Conservation (phyloP, 2,888 invertebrate species). For the Phortica okadai region DNA sequence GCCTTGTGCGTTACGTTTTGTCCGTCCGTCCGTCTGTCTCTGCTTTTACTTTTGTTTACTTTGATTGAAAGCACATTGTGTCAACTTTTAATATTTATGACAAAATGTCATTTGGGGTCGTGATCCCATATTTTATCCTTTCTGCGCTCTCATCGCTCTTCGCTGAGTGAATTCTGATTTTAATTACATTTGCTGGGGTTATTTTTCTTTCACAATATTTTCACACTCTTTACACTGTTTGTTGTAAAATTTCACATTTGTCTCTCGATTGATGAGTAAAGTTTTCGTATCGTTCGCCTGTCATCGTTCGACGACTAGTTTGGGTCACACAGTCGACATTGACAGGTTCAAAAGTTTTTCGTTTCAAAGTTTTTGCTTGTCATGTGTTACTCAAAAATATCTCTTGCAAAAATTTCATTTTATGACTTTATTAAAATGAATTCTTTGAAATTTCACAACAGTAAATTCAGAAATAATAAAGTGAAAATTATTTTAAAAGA, state of each 20-base stretch:
- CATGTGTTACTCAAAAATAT: too few species aligned
- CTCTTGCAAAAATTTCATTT: neutral
- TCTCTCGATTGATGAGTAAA: conserved; percentile 33
- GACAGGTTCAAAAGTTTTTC: conserved; percentile 53
- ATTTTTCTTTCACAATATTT: neutral
- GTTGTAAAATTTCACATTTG: neutral
- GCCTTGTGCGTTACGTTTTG: conserved; percentile 2
- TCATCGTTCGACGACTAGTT: conserved; percentile 43
- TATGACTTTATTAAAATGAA: neutral
- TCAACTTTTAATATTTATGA: conserved; percentile 69
- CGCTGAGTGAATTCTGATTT: conserved; percentile 32
- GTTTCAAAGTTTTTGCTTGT: conserved; percentile 45
- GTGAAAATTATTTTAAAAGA: too few species aligned
- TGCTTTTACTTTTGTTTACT: conserved; percentile 28
- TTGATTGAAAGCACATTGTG: conserved; percentile 59
- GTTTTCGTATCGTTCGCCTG: conserved; percentile 33
- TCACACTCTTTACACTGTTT: neutral
- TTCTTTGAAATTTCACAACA: too few species aligned
- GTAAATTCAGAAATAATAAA: too few species aligned
- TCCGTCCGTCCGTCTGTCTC: conserved; percentile 8
- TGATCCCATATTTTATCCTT: conserved; percentile 43
- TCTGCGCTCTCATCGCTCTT: neutral
- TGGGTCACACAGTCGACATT: conserved; percentile 41
- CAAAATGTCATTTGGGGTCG: conserved; percentile 58
- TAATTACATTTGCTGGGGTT: conserved; percentile 43